These are phyloP conservation scores for Xanthorhoe designata DNA, from an alignment of 2,888 invertebrate genomes.

Conservation along the genomic window DNA sequence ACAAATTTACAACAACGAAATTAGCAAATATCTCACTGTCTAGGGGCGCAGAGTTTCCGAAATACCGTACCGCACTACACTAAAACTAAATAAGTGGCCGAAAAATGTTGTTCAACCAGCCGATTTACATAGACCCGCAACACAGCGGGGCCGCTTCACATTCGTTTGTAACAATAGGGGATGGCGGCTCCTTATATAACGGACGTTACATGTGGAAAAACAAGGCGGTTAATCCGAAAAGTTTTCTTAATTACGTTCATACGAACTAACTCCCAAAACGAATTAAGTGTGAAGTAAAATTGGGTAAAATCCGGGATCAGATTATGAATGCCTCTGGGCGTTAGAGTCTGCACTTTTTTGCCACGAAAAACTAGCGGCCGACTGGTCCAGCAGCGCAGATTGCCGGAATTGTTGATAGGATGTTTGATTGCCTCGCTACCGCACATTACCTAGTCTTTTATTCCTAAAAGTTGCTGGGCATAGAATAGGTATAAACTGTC, in stretches of 20 bases:
- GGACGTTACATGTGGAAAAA: slow-evolving; percentile 73
- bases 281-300: slow-evolving; percentile 74
- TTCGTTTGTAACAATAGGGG: slow-evolving; percentile 40
- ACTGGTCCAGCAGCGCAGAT: slow-evolving; percentile 4
- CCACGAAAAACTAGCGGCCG: slow-evolving; percentile 7
- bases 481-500: neutral
- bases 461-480: neutral
- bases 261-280: slow-evolving; percentile 80
- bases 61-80: slow-evolving; percentile 70
- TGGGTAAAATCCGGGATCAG: slow-evolving; percentile 69
- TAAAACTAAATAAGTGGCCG: slow-evolving; percentile 81
- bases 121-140: slow-evolving; percentile 56
- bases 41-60: slow-evolving; percentile 68
- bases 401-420: slow-evolving; percentile 8
- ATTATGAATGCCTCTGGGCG: slow-evolving; percentile 60
- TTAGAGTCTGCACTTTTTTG: slow-evolving; percentile 23
- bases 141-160: slow-evolving; percentile 30
- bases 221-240: slow-evolving; percentile 80
- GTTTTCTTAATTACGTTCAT: slow-evolving; percentile 81
- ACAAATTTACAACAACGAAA: slow-evolving; percentile 81
- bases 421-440: too few relatives aligned
- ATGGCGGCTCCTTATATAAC: slow-evolving; percentile 50
- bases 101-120: slow-evolving; percentile 69
- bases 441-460: too few relatives aligned
- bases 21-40: slow-evolving; percentile 82